A percentile compares a stretch with the other conserved stretches of the same genome.
phyloP scores from a whole-genome alignment of 53 echinoderm and acorn worm species.

The Echinometra lucunter region DNA sequence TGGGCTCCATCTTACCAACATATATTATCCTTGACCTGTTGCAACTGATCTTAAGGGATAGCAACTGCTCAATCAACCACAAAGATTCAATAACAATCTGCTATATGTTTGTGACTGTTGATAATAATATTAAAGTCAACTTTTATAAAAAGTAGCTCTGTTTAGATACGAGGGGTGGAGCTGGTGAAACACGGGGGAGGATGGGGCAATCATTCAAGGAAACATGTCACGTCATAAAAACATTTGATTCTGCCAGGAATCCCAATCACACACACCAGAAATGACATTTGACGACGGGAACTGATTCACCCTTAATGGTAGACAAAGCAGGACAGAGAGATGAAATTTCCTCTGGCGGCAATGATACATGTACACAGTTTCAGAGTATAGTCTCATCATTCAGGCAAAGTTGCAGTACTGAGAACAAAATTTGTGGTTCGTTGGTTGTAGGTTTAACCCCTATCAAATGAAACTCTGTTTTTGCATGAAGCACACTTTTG shows the following conservation, averaged over 20 bases:
- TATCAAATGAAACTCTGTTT: too few species aligned
- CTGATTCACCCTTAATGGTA: conserved; percentile 63
- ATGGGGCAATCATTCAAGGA: conserved; percentile 5
- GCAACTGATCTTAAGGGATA: too few species aligned
- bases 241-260: not conserved
- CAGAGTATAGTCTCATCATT: not conserved
- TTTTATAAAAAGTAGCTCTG: not conserved
- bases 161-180: not conserved
- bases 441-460: too few species aligned
- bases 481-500: too few species aligned
- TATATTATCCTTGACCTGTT: too few species aligned
- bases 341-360: conserved; percentile 65
- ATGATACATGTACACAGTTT: conserved; percentile 26
- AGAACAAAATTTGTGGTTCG: not conserved
- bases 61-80: too few species aligned
- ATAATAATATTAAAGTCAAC: too few species aligned
- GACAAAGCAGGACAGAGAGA: conserved; percentile 38
- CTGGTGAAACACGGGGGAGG: not conserved
- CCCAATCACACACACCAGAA: conserved; percentile 44
- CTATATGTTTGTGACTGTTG: too few species aligned
- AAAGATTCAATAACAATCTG: too few species aligned
- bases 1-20: too few species aligned
- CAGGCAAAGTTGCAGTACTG: not conserved
- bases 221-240: not conserved
- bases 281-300: conserved; percentile 66